These are phyloP conservation scores for Camarhynchus parvulus DNA, from an alignment of 2,113 vertebrate genomes.

Conservation along the genomic window DNA sequence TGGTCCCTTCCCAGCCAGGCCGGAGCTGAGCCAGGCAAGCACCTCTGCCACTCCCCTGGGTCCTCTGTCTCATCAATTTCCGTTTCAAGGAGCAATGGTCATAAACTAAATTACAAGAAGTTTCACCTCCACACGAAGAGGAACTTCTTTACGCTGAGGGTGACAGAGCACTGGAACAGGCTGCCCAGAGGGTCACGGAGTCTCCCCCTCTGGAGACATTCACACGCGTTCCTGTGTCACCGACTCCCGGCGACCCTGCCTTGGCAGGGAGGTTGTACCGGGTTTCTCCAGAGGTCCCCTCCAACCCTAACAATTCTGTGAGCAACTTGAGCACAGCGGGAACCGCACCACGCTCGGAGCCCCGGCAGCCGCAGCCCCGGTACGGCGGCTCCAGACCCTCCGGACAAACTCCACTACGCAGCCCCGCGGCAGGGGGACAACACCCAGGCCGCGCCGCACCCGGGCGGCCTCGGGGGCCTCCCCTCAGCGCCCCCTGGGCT, in stretches of 20 bases:
- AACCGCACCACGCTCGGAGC: accelerated
- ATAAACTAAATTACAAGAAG: neutral
- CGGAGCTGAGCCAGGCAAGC: neutral
- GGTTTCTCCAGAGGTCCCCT: neutral
- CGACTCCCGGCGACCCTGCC: neutral
- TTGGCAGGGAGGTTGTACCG: accelerated
- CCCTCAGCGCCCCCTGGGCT: neutral
- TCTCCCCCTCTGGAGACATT: too few species aligned
- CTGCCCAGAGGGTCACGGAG: neutral
- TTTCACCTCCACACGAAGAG: neutral
- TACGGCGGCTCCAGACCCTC: neutral
- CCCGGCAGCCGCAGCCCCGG: accelerated
- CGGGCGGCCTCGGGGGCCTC: neutral
- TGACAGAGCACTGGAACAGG: neutral
- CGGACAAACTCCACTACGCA: accelerated
- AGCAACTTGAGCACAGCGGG: neutral
- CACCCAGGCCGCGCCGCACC: neutral
- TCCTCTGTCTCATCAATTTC: neutral
- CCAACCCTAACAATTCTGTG: neutral
- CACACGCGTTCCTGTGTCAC: neutral
- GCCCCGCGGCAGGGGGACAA: too few species aligned
- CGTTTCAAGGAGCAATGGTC: neutral
- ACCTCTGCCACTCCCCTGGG: neutral
- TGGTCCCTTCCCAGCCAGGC: neutral
- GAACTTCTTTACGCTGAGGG: neutral